Base-by-base conservation (phyloP, 1,140 invertebrate genomes). In the Phthorimaea operculella region DNA sequence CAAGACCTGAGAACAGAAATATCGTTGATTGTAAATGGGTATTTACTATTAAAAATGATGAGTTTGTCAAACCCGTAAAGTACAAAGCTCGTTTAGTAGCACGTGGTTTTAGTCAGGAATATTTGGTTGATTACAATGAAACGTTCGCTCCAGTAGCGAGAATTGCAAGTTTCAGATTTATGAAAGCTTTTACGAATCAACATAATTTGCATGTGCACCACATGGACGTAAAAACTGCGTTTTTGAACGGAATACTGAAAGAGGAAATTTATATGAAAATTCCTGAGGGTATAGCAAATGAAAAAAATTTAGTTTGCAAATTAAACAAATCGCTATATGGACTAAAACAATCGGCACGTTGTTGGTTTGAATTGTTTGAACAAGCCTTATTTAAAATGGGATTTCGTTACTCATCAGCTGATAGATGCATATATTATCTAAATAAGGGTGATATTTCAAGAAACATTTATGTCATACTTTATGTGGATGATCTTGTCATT, bases 151-250 rank as follows among this genome's bases (percentile, higher is more conserved):
- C n/a, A n/a, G 62, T 66, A 17, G 64, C 62, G 7, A 36, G 34
- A 42, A 51, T 56, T 39, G 11, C 58, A 17, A 59, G 34, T 63
- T 64, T 85, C 51, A 73, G 82, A 66, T 64, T 73, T 12, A 66
- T 74, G 33, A 62, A 83, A 34, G 72, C 78, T 10, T 79, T 87
- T 63, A 58, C 84, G 16, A 72, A 85, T 68, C 83, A 83, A 53
- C 57, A 63, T 50, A 58, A 87, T 39, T 70, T 87, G 39, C 70
- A 79, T 58, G 58, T 73, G 16, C 63, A 84, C 44, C 54, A 56
- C 14, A 51, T 56, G 54, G 54, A 56, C 18, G 54, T 56, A 16
- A 56, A 56, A 45, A 56, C 83, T 4, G 54, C 54, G 4, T 56
- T 56, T 28, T 59, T 83, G 16, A 63, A 83, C 57, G 79, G 70